Base-by-base conservation (phyloP, 2,113 vertebrate species). In the Pardalotus punctatus region DNA sequence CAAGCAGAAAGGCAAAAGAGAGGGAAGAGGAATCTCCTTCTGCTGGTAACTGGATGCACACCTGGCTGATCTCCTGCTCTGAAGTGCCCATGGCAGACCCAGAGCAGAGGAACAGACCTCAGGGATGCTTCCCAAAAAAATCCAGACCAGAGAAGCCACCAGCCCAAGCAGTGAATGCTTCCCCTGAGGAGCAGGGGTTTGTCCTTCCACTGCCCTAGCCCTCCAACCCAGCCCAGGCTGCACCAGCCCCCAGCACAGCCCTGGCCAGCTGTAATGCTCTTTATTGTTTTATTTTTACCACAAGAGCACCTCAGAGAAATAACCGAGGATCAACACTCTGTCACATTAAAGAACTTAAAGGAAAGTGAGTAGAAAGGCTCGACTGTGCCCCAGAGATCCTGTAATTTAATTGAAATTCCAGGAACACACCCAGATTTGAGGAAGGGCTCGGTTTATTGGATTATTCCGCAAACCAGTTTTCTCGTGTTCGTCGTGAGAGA, bases 261-360 rank as follows among this genome's bases (percentile, higher is more conserved):
- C 70, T 87, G 79, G 14, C 54, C 67, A 70, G 45, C 15, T 72
- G 60, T 4, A 91, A 66, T 4, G 22, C 19, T 83, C 51, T 92
- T 81, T 62, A 74, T 90, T 73, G 79, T 31, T 91, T 93, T 88
- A 78, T 96, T 96, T 94, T 87, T 82, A 77, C 74, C 76, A 80
- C 29, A 51, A 88, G 80, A 86, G 61, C 60, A 88, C 90, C 87
- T 92, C 76, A 18, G 94, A 96, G 88, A 95, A 95, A 93, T 94
- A 96, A 88, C n/a, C 10, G 38, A 94, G 87, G 35, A 90, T 94
- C 82, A 94, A 93, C 85, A 81, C 67, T 74, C 71, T 88, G 70
- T 83, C 90, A 85, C 79, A 51, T 81, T 93, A 92, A 81, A 86
- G 64, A 62, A 70, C 58, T 82, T 64, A 67, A 67, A 86, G 47